These are phyloP conservation scores for Ictalurus punctatus DNA, from an alignment of 2,113 vertebrate species.

Conservation along the genomic window DNA sequence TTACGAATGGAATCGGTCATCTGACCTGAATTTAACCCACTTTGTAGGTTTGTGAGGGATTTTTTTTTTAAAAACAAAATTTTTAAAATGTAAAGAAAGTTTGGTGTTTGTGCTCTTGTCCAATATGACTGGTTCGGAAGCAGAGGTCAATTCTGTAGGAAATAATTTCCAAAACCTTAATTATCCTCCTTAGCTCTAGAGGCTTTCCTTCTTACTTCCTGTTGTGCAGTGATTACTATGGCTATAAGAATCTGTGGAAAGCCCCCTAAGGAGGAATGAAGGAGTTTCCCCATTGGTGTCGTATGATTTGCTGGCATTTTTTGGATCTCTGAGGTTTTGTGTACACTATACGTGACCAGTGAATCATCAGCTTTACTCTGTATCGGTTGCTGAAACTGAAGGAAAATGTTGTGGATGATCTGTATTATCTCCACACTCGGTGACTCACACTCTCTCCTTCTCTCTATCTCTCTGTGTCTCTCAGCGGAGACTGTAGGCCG, in stretches of 20 bases:
- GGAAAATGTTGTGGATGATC: conserved; percentile 28
- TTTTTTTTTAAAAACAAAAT: not conserved
- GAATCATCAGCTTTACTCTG: not conserved
- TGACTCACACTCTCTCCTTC: conserved; percentile 44
- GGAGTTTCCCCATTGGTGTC: not conserved
- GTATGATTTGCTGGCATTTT: not conserved
- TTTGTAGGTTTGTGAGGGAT: not conserved
- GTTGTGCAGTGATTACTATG: not conserved
- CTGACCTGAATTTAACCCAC: not conserved
- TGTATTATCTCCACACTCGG: not conserved
- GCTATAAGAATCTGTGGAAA: not conserved
- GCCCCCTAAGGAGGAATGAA: not conserved
- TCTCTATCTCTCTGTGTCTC: conserved; percentile 44
- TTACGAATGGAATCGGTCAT: not conserved
- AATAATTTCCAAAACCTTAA: not conserved
- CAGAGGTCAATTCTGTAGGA: not conserved
- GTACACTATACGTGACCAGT: not conserved
- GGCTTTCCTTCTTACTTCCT: not conserved
- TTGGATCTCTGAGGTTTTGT: not conserved
- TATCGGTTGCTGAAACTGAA: not conserved
- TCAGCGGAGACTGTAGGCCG: conserved; percentile 47
- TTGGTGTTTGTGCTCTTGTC: not conserved
- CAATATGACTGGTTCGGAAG: not conserved
- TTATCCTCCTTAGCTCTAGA: not conserved
- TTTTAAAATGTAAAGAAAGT: not conserved